Evolutionary conservation across 2,888 invertebrate species (phyloP), one percentile per base, ranked within the genome.

Genomic region (Epiblema foenella): DNA sequence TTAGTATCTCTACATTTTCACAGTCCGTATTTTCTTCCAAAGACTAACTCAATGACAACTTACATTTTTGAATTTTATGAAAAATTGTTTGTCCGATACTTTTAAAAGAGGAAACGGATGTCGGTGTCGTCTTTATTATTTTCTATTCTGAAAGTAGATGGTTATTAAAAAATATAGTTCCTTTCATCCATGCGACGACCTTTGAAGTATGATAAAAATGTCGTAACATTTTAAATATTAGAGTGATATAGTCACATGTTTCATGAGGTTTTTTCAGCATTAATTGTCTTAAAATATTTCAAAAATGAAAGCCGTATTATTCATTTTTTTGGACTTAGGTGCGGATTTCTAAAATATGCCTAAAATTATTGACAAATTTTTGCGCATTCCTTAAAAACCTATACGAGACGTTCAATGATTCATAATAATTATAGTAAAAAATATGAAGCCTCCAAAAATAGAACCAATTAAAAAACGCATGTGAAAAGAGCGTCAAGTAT

Each of bases 71-170:
- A 29, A 5, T 15, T 5, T 1, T 20, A 52, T 24, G 46, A 24
- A 24, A 42, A 42, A 24, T 29, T 42, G 20, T 59, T n/a, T n/a
- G n/a, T 29, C 52, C 17, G 49, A 51, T 54, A 63, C 7, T 81
- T 77, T 79, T 82, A 83, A 85, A 86, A 87, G 83, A 89, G 91
- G 90, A 91, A 91, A 80, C 91, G 91, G 91, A 91, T 89, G 90
- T 82, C 86, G 86, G 86, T 86, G 87, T 89, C 88, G 85, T 81
- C 83, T 86, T 88, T 91, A 75, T 90, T 89, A 90, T 86, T 90
- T 87, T 90, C 89, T 87, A 88, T 87, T 89, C 82, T 83, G 83
- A 86, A 83, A 85, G 81, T 77, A 78, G 80, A 82, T 83, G 83
- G 85, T 82, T 81, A 83, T 80, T 85, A 89, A 90, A 89, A 90